These are phyloP conservation scores for Osmerus eperlanus DNA, from an alignment of 2,113 vertebrate species.

Conservation along the genomic window DNA sequence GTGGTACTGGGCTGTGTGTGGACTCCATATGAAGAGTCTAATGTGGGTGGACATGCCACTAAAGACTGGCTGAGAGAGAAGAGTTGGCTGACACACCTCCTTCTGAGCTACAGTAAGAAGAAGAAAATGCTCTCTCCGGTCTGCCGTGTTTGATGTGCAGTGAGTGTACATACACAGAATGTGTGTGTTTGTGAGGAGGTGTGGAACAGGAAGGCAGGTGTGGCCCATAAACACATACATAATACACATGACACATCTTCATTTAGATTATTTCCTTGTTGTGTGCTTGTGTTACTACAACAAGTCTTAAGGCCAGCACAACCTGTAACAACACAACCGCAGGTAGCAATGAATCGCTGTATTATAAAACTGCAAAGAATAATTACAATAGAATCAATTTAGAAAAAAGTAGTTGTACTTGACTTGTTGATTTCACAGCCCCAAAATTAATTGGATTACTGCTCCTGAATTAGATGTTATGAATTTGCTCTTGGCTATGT, in stretches of 20 bases:
- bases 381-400: slow-evolving; percentile 41
- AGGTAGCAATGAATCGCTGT: slow-evolving; percentile 45
- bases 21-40: slow-evolving; percentile 41
- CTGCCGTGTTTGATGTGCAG: background rate
- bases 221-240: too few relatives aligned
- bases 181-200: slow-evolving; percentile 2
- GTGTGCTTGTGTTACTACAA: slow-evolving; percentile 54
- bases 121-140: slow-evolving; percentile 7
- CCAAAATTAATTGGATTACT: slow-evolving; percentile 30
- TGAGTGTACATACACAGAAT: background rate
- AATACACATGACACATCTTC: slow-evolving; percentile 41
- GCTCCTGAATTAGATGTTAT: slow-evolving; percentile 48
- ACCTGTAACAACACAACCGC: slow-evolving; percentile 35
- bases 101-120: slow-evolving; percentile 26
- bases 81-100: slow-evolving; percentile 26
- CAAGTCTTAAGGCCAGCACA: slow-evolving; percentile 37
- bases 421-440: slow-evolving; percentile 54
- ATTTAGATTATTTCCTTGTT: slow-evolving; percentile 50
- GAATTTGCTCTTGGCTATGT: slow-evolving; percentile 44
- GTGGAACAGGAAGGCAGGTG: slow-evolving; percentile 4
- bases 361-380: slow-evolving; percentile 35
- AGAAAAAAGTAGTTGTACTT: slow-evolving; percentile 33
- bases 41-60: slow-evolving; percentile 41
- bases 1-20: slow-evolving; percentile 43
- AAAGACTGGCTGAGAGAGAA: slow-evolving; percentile 41